Conservation (phyloP, 2,888 invertebrate genomes). For the Mythimna albipuncta region DNA sequence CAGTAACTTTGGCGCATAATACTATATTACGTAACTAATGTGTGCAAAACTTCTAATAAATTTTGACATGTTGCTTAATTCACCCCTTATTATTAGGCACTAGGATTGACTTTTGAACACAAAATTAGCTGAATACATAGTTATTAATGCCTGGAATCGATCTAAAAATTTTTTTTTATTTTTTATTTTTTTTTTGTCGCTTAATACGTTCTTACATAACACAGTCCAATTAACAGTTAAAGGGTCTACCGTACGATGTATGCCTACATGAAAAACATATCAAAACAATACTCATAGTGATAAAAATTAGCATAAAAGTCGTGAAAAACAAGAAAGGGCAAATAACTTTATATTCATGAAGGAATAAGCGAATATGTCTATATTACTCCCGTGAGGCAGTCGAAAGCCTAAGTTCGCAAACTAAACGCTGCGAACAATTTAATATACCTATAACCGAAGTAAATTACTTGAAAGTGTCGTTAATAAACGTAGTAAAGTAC, state of each 20-base stretch:
- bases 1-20: no score
- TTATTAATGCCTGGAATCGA: no score
- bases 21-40: no score
- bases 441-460: constrained; percentile 55
- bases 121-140: no score
- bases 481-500: constrained; percentile 52
- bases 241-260: not conserved
- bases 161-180: no score
- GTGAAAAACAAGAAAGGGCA: constrained; percentile 12
- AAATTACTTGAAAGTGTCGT: constrained; percentile 61
- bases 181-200: no score
- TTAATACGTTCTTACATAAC: no score
- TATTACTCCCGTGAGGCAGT: constrained; percentile 50
- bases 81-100: no score
- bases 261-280: not conserved
- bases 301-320: constrained; percentile 34
- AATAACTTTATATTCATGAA: constrained; percentile 54
- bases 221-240: not conserved
- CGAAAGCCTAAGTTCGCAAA: constrained; percentile 53
- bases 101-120: no score
- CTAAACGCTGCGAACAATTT: constrained; percentile 56
- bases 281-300: constrained; percentile 17
- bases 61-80: no score
- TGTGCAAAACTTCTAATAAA: no score
- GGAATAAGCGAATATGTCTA: constrained; percentile 45